These are phyloP conservation scores for Balaenoptera acutorostrata DNA, from an alignment of 2,113 vertebrate species.

Conservation along the genomic window DNA sequence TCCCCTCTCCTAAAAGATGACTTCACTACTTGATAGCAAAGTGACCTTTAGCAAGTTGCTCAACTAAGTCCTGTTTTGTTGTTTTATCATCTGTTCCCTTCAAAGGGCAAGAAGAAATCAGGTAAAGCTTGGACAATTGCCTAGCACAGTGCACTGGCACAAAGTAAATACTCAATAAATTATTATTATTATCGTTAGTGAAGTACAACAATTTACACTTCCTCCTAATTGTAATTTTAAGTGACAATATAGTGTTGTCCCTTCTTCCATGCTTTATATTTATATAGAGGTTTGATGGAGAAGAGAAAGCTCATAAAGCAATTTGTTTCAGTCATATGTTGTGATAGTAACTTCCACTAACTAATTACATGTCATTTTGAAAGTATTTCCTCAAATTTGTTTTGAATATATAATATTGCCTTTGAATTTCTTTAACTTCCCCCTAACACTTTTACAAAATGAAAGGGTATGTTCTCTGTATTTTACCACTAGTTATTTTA, in stretches of 20 bases:
- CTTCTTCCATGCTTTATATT: background rate
- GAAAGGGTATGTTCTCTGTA: conserved; percentile 53
- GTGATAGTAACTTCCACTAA: conserved; percentile 53
- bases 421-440: conserved; percentile 78
- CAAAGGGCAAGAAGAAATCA: background rate
- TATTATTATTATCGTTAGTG: background rate
- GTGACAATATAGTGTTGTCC: background rate
- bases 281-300: conserved; percentile 28
- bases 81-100: background rate
- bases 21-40: background rate
- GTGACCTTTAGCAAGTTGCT: background rate
- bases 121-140: background rate
- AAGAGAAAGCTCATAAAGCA: conserved; percentile 54
- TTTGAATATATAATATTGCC: conserved; percentile 59
- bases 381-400: conserved; percentile 69
- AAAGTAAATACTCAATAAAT: conserved; percentile 20
- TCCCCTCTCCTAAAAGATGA: background rate
- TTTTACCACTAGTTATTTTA: conserved; percentile 57
- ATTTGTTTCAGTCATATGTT: conserved; percentile 59
- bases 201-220: background rate
- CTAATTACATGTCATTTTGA: conserved; percentile 67
- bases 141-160: background rate
- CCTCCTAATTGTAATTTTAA: conserved; percentile 18
- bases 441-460: conserved; percentile 75
- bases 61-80: background rate